Percentiles rank a stretch among this genome's conserved stretches.
Evolutionary conservation across 2,113 vertebrate genomes (phyloP).

Genomic region (Protomyctophum bolini): DNA sequence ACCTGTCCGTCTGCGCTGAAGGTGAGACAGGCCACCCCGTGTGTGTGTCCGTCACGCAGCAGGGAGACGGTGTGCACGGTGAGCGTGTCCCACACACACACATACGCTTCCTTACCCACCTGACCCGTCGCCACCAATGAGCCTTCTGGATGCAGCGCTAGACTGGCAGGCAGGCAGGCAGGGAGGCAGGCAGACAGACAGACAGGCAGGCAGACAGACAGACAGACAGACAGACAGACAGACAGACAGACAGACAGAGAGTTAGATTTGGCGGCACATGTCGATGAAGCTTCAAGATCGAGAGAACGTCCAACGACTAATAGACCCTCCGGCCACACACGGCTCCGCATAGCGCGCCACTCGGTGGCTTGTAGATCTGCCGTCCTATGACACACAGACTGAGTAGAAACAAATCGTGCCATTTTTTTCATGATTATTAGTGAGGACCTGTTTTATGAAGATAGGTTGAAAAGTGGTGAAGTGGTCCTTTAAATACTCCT

Average conservation of each 20-base stretch:
- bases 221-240: neutral
- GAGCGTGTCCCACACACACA: slow-evolving; percentile 95
- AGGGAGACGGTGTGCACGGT: slow-evolving; percentile 87
- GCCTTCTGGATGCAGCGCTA: slow-evolving; percentile 94
- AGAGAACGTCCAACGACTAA: too few relatives aligned
- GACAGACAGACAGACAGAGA: too few relatives aligned
- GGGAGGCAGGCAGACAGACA: neutral
- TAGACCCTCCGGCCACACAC: too few relatives aligned
- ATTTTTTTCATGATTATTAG: too few relatives aligned
- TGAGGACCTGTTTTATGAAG: too few relatives aligned
- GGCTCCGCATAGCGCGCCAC: too few relatives aligned
- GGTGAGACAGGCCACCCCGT: slow-evolving; percentile 92
- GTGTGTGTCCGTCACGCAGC: slow-evolving; percentile 92
- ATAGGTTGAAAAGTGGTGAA: too few relatives aligned
- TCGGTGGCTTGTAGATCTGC: too few relatives aligned
- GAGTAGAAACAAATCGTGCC: too few relatives aligned
- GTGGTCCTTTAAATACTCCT: too few relatives aligned
- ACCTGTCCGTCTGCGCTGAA: slow-evolving; percentile 97
- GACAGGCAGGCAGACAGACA: neutral
- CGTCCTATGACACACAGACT: too few relatives aligned
- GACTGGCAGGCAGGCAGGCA: slow-evolving; percentile 76
- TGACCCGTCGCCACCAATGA: slow-evolving; percentile 94
- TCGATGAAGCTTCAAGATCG: too few relatives aligned
- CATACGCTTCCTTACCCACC: slow-evolving; percentile 94
- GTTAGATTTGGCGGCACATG: slow-evolving; percentile 47